A percentile compares a stretch with the other conserved stretches of the same genome.
These are phyloP conservation scores for Tolypeutes matacus DNA, from an alignment of 2,797 vertebrate genomes.

Conservation along the genomic window DNA sequence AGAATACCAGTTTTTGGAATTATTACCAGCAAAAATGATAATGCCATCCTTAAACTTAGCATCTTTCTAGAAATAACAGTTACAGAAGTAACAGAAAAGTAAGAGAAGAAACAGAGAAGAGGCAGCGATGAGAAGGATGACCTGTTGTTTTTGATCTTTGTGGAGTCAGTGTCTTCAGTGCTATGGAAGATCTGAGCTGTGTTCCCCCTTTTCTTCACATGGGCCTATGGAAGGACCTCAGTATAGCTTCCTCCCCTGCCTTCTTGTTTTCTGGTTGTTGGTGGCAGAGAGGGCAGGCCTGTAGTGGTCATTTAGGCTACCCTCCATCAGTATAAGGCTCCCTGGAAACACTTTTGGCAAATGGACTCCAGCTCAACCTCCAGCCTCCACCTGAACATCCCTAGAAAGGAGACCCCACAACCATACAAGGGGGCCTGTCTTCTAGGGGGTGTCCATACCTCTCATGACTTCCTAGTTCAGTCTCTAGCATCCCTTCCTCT, in stretches of 20 bases:
- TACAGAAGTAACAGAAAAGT: not conserved
- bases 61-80: not conserved
- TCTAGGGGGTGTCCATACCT: rapidly evolving
- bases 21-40: not conserved
- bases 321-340: rapidly evolving
- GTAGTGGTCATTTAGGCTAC: not conserved
- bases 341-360: not conserved
- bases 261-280: not conserved
- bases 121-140: rapidly evolving
- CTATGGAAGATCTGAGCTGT: not conserved
- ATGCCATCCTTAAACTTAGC: not conserved
- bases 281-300: not conserved
- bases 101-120: not conserved
- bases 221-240: not conserved
- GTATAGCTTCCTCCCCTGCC: not conserved
- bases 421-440: too few species aligned
- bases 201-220: not conserved
- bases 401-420: rapidly evolving
- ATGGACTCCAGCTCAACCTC: too few species aligned
- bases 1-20: not conserved
- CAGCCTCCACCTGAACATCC: not conserved
- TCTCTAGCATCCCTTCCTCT: not conserved
- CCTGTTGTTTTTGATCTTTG: not conserved
- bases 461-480: not conserved
- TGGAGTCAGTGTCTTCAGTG: rapidly evolving